These are phyloP conservation scores for human (Homo sapiens) DNA, from an alignment of 2,113 vertebrate genomes.

Conservation along the genomic window GRCh38 chr1:231633001-231633500, in stretches of 20 bases:
- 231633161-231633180: background rate
- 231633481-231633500: background rate
- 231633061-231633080: no score
- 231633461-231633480: background rate
- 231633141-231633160: background rate
- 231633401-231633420: background rate
- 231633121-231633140: background rate
- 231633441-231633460: background rate
- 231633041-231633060: no score
- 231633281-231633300: background rate
- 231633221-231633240: background rate
- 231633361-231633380: background rate
- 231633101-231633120: background rate
- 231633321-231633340: background rate
- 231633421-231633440: rapidly evolving
- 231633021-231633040: no score
- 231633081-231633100: background rate
- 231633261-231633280: background rate
- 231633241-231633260: background rate
- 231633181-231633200: background rate
- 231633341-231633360: background rate
- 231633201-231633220: background rate
- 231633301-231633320: background rate
- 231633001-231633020: no score
- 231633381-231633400: background rate